Conservation (phyloP, 2,888 invertebrate genomes). For the Actias luna region DNA sequence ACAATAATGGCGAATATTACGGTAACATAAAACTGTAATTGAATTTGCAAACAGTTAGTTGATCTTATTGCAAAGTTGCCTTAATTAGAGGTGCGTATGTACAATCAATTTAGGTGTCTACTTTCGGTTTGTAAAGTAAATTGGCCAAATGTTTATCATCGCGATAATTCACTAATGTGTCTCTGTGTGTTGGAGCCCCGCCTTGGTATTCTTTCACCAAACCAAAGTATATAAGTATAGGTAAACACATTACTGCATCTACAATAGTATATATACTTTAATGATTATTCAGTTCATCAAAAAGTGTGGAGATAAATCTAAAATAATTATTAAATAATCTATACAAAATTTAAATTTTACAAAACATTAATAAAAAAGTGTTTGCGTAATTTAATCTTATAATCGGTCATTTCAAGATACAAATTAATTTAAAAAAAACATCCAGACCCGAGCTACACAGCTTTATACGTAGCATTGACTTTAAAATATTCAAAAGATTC, state of each 20-base stretch:
- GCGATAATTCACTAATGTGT: constrained; percentile 21
- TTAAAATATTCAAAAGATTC: too few species aligned
- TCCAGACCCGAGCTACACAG: too few species aligned
- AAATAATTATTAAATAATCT: not conserved
- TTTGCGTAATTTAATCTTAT: too few species aligned
- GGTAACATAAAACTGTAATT: constrained; percentile 10
- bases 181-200: constrained; percentile 15
- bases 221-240: constrained; percentile 4
- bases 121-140: constrained; percentile 16
- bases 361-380: too few species aligned
- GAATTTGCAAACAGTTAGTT: constrained; percentile 7
- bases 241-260: not conserved
- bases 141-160: constrained; percentile 18
- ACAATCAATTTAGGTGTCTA: constrained; percentile 10
- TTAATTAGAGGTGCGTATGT: not conserved
- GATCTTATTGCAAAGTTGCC: not conserved
- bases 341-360: too few species aligned
- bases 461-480: too few species aligned
- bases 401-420: too few species aligned
- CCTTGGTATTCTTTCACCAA: constrained; percentile 11
- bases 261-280: not conserved
- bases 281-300: not conserved
- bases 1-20: not conserved
- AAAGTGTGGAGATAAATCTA: not conserved
- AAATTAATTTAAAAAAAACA: too few species aligned